These are phyloP conservation scores for Conops quadrifasciatus DNA, from an alignment of 2,888 invertebrate genomes.

Conservation along the genomic window DNA sequence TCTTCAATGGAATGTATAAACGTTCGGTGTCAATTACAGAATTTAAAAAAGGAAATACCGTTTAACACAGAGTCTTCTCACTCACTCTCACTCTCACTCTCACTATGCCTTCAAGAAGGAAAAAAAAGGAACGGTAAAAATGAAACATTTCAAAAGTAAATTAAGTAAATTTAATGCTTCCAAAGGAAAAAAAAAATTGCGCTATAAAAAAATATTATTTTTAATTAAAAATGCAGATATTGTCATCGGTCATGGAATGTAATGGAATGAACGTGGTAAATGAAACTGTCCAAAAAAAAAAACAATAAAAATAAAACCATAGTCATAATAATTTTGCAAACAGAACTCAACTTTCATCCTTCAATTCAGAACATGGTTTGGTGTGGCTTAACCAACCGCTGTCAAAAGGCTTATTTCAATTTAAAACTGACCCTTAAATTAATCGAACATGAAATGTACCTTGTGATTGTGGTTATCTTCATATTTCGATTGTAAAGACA, in stretches of 20 bases:
- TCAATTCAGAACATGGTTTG: too few relatives aligned
- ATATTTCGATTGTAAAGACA: too few relatives aligned
- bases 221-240: constrained; percentile 30
- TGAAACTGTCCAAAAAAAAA: background rate
- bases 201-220: constrained; percentile 22
- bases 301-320: background rate
- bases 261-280: too few relatives aligned
- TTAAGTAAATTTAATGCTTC: background rate
- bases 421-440: constrained; percentile 30
- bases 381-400: background rate
- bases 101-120: background rate
- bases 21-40: constrained; percentile 32
- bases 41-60: constrained; percentile 2
- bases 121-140: too few relatives aligned
- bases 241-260: too few relatives aligned
- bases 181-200: background rate
- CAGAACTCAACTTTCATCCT: too few relatives aligned
- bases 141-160: too few relatives aligned
- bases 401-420: constrained; percentile 16
- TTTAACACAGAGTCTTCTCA: too few relatives aligned
- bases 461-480: too few relatives aligned
- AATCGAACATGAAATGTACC: constrained; percentile 18
- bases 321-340: too few relatives aligned
- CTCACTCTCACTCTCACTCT: too few relatives aligned
- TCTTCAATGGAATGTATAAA: constrained; percentile 28